Conservation (phyloP, 2,888 invertebrate genomes). For the Abrostola tripartita region DNA sequence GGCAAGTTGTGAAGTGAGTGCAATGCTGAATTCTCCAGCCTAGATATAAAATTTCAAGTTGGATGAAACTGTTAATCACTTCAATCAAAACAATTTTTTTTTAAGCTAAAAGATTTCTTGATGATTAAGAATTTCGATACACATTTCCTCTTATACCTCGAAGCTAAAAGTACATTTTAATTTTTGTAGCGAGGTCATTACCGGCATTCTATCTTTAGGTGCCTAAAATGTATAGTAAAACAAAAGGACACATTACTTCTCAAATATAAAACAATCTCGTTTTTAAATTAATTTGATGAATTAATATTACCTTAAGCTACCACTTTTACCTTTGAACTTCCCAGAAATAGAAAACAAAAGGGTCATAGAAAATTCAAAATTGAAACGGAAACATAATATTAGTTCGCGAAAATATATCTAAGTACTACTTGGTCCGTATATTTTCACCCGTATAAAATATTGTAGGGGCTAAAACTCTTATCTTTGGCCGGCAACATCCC, state of each 20-base stretch:
- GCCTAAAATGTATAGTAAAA: too few relatives aligned
- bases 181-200: background rate
- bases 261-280: too few relatives aligned
- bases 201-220: too few relatives aligned
- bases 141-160: background rate
- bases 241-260: too few relatives aligned
- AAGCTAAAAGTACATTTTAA: background rate
- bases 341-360: constrained; percentile 8
- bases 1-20: too few relatives aligned
- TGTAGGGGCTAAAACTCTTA: constrained; percentile 6
- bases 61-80: too few relatives aligned
- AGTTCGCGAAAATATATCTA: constrained; percentile 1
- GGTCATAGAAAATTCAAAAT: constrained; percentile 1
- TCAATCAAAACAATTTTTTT: too few relatives aligned
- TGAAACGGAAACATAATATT: constrained; percentile 10
- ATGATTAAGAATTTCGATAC: too few relatives aligned
- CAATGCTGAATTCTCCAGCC: too few relatives aligned
- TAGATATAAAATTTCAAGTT: too few relatives aligned
- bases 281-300: background rate
- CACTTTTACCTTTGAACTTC: background rate
- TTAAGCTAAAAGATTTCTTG: too few relatives aligned
- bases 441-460: constrained; percentile 11
- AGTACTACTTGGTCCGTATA: constrained; percentile 13
- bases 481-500: constrained; percentile 14
- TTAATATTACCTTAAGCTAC: background rate